A percentile compares a stretch with the other conserved stretches of the same genome.
Conservation (phyloP, 2,888 invertebrate genomes). For the Schizaphis graminum region DNA sequence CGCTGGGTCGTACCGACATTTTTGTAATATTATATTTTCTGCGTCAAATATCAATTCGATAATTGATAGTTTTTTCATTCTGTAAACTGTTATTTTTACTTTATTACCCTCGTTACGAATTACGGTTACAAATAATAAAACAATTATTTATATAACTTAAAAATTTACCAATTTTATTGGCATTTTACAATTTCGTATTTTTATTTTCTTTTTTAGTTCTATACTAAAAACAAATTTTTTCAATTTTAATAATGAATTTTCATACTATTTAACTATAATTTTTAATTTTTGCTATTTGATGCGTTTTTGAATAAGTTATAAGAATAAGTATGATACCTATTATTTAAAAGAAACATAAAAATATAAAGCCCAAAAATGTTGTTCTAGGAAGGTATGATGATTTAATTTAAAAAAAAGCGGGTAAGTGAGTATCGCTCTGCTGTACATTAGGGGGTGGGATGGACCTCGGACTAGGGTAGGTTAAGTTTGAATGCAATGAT, state of each 20-base stretch:
- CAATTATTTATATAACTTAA: neutral
- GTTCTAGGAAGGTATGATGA: neutral
- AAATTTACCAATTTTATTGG: neutral
- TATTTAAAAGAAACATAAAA: neutral
- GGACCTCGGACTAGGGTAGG: no score
- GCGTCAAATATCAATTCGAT: neutral
- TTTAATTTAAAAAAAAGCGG: no score
- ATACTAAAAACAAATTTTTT: neutral
- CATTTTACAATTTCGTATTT: neutral
- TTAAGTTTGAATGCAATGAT: no score
- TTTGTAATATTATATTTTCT: neutral
- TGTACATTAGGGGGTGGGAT: no score
- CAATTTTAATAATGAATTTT: neutral
- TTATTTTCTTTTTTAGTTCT: neutral
- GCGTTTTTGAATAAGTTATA: neutral
- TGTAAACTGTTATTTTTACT: no score
- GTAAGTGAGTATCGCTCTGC: no score
- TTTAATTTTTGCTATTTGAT: neutral
- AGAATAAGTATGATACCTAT: neutral
- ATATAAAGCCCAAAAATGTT: neutral
- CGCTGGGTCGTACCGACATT: neutral
- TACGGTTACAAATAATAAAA: neutral
- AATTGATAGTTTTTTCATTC: neutral
- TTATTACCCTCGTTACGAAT: neutral
- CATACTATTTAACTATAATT: neutral